Evolutionary conservation across 2,797 vertebrate genomes (phyloP).

Genomic region (Sebastes kiyomatsui): DNA sequence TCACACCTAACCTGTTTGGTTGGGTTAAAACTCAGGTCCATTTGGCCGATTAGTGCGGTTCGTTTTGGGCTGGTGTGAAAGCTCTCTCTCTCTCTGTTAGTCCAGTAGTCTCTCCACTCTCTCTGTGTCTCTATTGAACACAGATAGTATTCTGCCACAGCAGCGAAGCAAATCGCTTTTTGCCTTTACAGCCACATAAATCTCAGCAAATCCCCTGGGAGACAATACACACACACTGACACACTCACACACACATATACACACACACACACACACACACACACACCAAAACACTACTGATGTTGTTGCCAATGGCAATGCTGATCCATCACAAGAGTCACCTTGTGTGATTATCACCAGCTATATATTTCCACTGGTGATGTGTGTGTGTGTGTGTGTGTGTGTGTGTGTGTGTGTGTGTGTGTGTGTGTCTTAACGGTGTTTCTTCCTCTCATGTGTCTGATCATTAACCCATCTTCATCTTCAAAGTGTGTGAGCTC

Average conservation of each 20-base stretch:
- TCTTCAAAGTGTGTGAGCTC: not conserved
- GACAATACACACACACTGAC: slow-evolving; percentile 4
- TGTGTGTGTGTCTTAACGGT: not conserved
- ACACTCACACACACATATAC: not conserved
- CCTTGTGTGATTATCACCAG: slow-evolving; percentile 46
- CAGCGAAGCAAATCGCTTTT: slow-evolving; percentile 28
- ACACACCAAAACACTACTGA: slow-evolving; percentile 1
- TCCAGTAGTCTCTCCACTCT: not conserved
- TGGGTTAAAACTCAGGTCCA: no score
- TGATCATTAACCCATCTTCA: not conserved
- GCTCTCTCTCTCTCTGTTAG: not conserved
- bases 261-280: not conserved
- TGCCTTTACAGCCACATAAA: slow-evolving; percentile 51
- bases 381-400: not conserved
- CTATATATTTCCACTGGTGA: slow-evolving; percentile 11
- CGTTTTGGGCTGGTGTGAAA: no score
- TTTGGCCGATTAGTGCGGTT: no score
- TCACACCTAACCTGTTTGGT: no score
- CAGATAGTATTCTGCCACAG: slow-evolving; percentile 23
- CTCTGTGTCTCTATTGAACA: slow-evolving; percentile 31
- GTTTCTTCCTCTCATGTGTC: not conserved
- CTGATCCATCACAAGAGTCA: slow-evolving; percentile 53
- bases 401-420: not conserved
- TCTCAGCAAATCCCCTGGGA: slow-evolving; percentile 34
- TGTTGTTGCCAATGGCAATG: slow-evolving; percentile 29